Conservation (phyloP, 1,140 invertebrate species). For the Papilio polytes region DNA sequence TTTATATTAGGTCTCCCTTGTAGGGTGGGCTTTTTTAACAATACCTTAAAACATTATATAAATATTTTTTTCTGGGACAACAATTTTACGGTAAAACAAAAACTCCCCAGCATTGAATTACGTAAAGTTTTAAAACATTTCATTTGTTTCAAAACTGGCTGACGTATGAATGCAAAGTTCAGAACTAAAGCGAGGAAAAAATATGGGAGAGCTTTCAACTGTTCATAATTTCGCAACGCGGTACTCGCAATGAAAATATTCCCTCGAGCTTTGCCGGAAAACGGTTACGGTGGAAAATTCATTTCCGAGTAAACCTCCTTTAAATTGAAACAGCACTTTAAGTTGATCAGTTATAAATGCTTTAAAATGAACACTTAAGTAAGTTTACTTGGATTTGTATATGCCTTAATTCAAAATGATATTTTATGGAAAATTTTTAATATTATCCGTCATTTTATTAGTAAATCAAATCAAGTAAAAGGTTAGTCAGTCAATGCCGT, state of each 20-base stretch:
- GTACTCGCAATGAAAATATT: not conserved
- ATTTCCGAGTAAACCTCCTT: not conserved
- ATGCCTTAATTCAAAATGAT: too few relatives aligned
- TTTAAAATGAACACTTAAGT: not conserved
- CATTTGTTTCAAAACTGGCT: not conserved
- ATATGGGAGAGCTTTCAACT: conserved; percentile 13
- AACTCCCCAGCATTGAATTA: not conserved
- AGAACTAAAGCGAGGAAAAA: not conserved
- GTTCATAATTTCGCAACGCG: conserved; percentile 9
- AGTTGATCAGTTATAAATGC: not conserved
- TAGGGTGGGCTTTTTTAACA: not conserved
- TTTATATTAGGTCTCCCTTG: not conserved
- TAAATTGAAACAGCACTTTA: not conserved
- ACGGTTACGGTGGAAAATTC: not conserved
- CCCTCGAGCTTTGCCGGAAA: not conserved
- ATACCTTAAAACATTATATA: not conserved
- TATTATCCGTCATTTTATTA: not conserved
- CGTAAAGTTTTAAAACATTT: conserved; percentile 3
- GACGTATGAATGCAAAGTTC: conserved; percentile 10
- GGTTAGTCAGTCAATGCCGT: not conserved
- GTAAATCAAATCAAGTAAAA: not conserved
- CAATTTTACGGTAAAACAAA: not conserved
- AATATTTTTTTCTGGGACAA: not conserved
- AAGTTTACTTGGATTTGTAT: not conserved
- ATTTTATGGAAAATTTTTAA: not conserved